Evolutionary conservation across 2,797 vertebrate species (phyloP).

Genomic region (Ptychadena robeensis): DNA sequence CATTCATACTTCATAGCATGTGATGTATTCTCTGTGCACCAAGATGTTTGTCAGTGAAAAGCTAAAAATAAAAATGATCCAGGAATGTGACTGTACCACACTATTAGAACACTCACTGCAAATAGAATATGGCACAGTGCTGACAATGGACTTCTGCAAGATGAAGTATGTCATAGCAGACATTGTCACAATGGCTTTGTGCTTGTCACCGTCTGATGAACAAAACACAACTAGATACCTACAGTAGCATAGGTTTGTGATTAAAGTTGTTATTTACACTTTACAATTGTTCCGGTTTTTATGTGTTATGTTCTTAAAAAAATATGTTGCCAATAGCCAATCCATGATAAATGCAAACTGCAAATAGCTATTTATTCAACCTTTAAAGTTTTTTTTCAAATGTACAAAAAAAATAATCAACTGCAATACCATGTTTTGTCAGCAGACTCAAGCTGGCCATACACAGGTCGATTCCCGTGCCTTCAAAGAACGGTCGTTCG

Average conservation of each 20-base stretch:
- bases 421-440: too few species aligned
- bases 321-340: too few species aligned
- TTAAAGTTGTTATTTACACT: too few species aligned
- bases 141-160: conserved; percentile 1
- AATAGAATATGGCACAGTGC: neutral
- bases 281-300: too few species aligned
- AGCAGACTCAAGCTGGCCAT: too few species aligned
- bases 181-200: neutral
- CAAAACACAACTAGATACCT: neutral
- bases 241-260: neutral
- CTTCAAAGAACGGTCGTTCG: too few species aligned
- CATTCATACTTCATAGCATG: neutral
- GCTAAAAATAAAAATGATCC: conserved; percentile 18
- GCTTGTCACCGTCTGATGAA: neutral
- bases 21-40: conserved; percentile 25
- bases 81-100: neutral
- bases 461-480: too few species aligned
- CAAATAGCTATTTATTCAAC: too few species aligned
- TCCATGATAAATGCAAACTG: too few species aligned
- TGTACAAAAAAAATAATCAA: too few species aligned
- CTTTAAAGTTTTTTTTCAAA: too few species aligned
- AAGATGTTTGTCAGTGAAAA: conserved; percentile 2
- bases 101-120: conserved; percentile 12
- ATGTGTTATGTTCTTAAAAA: too few species aligned
- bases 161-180: neutral